Evolutionary conservation across 2,888 invertebrate genomes (phyloP), one percentile per base, ranked within the genome.

Genomic region (Monochamus alternatus): DNA sequence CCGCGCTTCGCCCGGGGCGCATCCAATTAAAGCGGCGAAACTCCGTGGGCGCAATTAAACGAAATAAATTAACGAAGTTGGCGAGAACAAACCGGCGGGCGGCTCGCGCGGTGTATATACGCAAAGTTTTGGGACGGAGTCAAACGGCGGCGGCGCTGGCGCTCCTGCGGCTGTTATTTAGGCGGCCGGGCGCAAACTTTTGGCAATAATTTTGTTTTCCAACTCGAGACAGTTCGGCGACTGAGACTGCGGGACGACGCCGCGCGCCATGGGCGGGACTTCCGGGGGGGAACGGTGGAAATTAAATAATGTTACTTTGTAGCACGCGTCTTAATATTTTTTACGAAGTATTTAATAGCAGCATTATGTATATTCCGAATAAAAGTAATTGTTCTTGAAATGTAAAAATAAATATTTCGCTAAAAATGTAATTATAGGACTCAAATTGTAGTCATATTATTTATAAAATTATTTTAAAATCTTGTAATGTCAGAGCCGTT

Each of bases 141-240:
- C 67, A 66, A 75, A 69, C 60, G 60, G 62, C 69, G 63, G 5
- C 65, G n/a, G 72, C 64, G 64, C 55, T 43, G 38, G 38, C 38
- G 38, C 38, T 52, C 14, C 72, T 52, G 43, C 32, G 64, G 63
- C 67, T 62, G 60, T 75, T 75, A 75, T 70, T 68, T 63, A 69
- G 75, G 59, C 14, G 60, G 38, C 38, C 38, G 38, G 38, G 38
- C 38, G 55, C 67, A 55, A 72, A 69, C 64, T 76, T 70, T 65
- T 66, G 65, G 67, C 60, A 70, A 66, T 76, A 70, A 76, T 70
- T 76, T 68, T 73, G 73, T 76, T 73, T 66, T 65, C 67, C n/a
- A 67, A 60, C 47, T 59, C 71, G 58, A 75, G 72, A 75, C 75
- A 63, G 66, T 65, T 66, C 66, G 70, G 70, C 75, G 70, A 70